Evolutionary conservation across 2,113 vertebrate genomes (phyloP), one percentile per base, ranked within the genome.

Genomic region (Poeciliopsis turrubarensis): DNA sequence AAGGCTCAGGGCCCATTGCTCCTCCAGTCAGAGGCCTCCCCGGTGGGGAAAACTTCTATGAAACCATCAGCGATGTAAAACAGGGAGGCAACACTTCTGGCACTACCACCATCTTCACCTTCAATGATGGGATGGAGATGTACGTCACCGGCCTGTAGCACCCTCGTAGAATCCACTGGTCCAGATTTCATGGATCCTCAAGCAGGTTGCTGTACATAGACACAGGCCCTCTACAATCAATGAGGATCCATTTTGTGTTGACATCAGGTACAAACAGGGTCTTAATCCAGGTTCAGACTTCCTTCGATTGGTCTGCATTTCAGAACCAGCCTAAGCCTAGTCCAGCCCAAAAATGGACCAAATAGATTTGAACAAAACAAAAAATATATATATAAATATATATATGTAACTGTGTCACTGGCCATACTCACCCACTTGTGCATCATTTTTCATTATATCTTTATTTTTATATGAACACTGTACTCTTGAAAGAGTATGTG

Each of bases 71-170:
- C 7, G 94, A 95, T 27, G 87, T 91, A 75, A 95, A 94, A 88
- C 91, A 93, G 81, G 93, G 91, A 11, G 87, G 41, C 67, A 91
- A 74, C 78, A 86, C 81, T 82, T 87, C 93, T 65, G 91, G 93
- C 88, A 95, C 93, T 85, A 95, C 94, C 74, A 95, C 94, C 86
- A 94, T 95, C 84, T 95, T 95, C 85, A 95, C 93, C 57, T 95
- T 95, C 79, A 95, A 95, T 60, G 94, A 95, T n/a, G 94, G 95
- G 69, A 94, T 95, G 92, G 94, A 95, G 89, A 95, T 95, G 95
- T 95, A 95, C 14, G 94, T 95, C 85, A 95, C 94, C 1, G 94
- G 95, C 71, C 90, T 95, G 87, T 95, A 94, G 89, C 77, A 73
- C 61, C 68, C 66, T 69, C 73, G 60, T 68, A 60, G 72, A 70